phyloP scores from a whole-genome alignment of 2,888 invertebrate genomes.

The Leptura quadrifasciata region DNA sequence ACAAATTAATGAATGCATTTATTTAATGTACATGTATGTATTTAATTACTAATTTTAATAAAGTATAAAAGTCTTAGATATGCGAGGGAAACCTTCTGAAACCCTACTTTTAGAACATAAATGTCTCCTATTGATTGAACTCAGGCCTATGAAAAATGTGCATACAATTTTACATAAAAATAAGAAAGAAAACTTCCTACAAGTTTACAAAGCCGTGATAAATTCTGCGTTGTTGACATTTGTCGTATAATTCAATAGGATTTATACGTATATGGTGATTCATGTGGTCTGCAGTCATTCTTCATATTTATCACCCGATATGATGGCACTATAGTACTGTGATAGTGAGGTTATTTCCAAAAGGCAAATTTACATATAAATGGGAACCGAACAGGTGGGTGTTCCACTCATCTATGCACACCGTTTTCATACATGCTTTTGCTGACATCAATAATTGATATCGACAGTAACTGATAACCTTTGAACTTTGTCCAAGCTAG shows the following conservation, averaged over 20 bases:
- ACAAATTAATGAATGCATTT: no score
- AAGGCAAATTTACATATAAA: conserved; percentile 16
- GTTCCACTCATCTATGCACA: conserved; percentile 12
- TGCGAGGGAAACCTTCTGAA: no score
- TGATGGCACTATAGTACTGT: background rate
- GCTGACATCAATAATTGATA: conserved; percentile 27
- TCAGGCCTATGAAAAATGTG: background rate
- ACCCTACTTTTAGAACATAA: no score
- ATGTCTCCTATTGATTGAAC: background rate
- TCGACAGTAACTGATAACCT: conserved; percentile 18
- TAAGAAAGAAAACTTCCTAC: background rate
- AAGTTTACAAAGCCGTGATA: background rate
- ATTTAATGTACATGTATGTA: no score
- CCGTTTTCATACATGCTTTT: conserved; percentile 22
- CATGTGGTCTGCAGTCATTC: conserved; percentile 5
- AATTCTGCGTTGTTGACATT: background rate
- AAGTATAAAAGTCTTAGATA: no score
- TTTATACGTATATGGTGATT: background rate
- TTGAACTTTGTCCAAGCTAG: background rate
- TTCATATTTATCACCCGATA: background rate
- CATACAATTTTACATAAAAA: background rate
- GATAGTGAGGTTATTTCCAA: conserved; percentile 2
- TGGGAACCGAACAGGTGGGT: conserved; percentile 16
- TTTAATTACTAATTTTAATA: no score
- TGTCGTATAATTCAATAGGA: background rate